Base-by-base conservation (phyloP, 2,888 invertebrate genomes). In the Sphecodes monilicornis region DNA sequence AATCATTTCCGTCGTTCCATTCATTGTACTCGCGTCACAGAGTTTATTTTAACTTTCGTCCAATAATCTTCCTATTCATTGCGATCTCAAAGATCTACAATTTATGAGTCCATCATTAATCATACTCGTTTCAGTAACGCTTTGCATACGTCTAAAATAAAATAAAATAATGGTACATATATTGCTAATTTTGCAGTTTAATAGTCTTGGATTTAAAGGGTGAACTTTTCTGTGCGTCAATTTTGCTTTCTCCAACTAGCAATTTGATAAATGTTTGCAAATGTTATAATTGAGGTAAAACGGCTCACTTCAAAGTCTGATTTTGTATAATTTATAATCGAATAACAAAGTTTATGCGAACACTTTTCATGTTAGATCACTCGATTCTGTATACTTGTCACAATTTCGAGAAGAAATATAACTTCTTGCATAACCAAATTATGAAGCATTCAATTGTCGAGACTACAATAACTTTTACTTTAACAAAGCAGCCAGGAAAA, bases 11-110 rank as follows among this genome's bases (percentile, higher is more conserved):
- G 22, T 18, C 64, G 64, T 64, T 36, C 22, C 22, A 11, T 36
- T 22, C 36, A 10, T 66, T 36, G 32, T 16, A 29, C 11, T 60
- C 60, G 16, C 5, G 6, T 32, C 32, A 0, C 32, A 18, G 32
- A 66, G 22, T 32, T 66, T 36, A 66, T 66, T 66, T 66, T 22
- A 66, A 66, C 66, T 36, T 64, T 64, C 29, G 32, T 64, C 36
- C 8, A 22, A 10, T 11, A 22, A 36, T 36, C 22, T 36, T 22
- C 4, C 36, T 22, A 22, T 36, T 11, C 22, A 1, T 10, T 3
- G 10, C 3, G 0, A 18, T 18, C 11, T 22, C 22, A 22, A 22
- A 18, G 60, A 22, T 66, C 32, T 36, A 36, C 10, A 22, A 22
- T 36, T 36, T 66, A 66, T 11, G 32, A 36, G 8, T 6, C 8